phyloP scores from a whole-genome alignment of 35 echinoderm and acorn worm species.

The Eucidaris tribuloides region DNA sequence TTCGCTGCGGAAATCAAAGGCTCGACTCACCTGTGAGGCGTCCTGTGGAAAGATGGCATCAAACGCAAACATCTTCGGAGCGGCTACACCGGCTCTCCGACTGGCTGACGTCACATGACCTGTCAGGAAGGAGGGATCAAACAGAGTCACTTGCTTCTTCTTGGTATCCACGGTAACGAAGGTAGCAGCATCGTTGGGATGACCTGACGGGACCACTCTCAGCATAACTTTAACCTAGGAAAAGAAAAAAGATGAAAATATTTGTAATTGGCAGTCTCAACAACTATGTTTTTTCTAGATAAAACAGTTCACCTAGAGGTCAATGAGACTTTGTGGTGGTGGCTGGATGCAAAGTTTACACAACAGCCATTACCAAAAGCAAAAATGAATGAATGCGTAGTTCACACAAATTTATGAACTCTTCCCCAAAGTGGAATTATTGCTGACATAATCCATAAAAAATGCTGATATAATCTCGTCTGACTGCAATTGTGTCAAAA shows the following conservation, averaged over 20 bases:
- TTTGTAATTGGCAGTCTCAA: no score
- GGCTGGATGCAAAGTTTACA: no score
- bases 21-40: conserved; percentile 71
- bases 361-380: no score
- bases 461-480: no score
- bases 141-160: conserved; percentile 98
- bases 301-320: no score
- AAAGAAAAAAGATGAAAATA: conserved; percentile 35
- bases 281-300: no score
- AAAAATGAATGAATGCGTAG: no score
- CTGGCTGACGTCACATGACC: conserved; percentile 81
- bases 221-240: conserved; percentile 97
- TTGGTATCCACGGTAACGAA: conserved; percentile 94
- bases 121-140: conserved; percentile 91
- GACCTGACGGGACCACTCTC: conserved; percentile 75
- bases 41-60: conserved; percentile 93
- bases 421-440: no score
- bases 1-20: background rate
- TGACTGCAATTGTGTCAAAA: no score
- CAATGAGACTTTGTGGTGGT: no score
- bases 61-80: conserved; percentile 99
- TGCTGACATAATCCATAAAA: no score
- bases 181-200: conserved; percentile 77
- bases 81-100: conserved; percentile 81
- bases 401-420: no score